A percentile compares a stretch with the other conserved stretches of the same genome.
phyloP scores from a whole-genome alignment of 2,888 invertebrate species.

The Lepidocyrtoides sp. region DNA sequence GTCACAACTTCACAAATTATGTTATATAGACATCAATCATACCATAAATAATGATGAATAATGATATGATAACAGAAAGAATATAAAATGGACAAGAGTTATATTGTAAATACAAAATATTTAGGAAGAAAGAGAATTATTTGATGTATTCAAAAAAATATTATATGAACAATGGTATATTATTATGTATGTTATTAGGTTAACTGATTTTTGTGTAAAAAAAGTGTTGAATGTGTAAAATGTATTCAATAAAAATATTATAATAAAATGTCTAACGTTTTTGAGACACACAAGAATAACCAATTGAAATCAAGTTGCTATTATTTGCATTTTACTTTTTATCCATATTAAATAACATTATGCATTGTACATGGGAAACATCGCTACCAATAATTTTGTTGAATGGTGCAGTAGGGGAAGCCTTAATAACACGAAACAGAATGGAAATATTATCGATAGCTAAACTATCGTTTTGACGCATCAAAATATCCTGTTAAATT shows the following conservation, averaged over 20 bases:
- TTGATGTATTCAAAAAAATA: neutral
- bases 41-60: neutral
- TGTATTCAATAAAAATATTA: neutral
- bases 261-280: slow-evolving; percentile 7
- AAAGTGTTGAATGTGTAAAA: neutral
- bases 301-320: too few relatives aligned
- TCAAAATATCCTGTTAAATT: too few relatives aligned
- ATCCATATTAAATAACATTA: too few relatives aligned
- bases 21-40: neutral
- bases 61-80: neutral
- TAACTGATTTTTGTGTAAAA: neutral
- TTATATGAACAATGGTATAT: neutral
- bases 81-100: neutral
- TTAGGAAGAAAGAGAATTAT: neutral
- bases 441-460: too few relatives aligned
- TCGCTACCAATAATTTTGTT: too few relatives aligned
- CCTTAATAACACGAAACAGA: too few relatives aligned
- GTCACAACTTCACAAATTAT: neutral
- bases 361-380: too few relatives aligned
- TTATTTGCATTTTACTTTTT: too few relatives aligned
- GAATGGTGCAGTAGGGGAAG: too few relatives aligned
- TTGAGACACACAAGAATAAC: slow-evolving; percentile 10
- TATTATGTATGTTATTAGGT: neutral
- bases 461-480: too few relatives aligned
- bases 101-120: neutral